Percentiles rank a stretch among this genome's conserved stretches.
These are phyloP conservation scores for Neolamprologus cancellatus DNA, from an alignment of 2,113 vertebrate species.

Conservation along the genomic window DNA sequence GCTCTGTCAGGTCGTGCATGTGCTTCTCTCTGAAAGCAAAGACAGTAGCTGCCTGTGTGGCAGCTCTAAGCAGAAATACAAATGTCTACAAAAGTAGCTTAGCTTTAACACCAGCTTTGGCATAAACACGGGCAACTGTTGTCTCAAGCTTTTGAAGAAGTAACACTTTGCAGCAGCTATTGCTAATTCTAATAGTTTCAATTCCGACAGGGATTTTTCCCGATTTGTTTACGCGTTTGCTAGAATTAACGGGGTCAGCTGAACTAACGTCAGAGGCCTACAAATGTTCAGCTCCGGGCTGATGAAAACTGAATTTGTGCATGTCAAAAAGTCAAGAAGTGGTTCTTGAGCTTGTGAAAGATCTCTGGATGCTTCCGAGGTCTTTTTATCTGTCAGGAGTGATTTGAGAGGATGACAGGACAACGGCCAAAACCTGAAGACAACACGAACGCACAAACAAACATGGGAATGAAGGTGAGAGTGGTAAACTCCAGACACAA, in stretches of 20 bases:
- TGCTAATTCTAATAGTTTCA: slow-evolving; percentile 62
- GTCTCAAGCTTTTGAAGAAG: slow-evolving; percentile 53
- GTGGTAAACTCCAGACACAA: slow-evolving; percentile 4
- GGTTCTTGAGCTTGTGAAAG: not conserved
- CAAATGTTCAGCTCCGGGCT: not conserved
- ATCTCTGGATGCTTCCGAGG: not conserved
- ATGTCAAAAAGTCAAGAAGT: not conserved
- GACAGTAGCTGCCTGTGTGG: not conserved
- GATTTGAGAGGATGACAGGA: not conserved
- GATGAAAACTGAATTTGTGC: not conserved
- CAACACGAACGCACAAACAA: not conserved
- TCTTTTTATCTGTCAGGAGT: not conserved
- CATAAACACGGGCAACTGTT: slow-evolving; percentile 48
- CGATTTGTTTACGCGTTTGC: slow-evolving; percentile 47
- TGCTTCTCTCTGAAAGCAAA: not conserved
- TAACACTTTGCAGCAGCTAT: slow-evolving; percentile 42
- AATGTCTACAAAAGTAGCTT: slow-evolving; percentile 57
- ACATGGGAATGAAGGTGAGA: slow-evolving; percentile 33
- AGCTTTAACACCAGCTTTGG: slow-evolving; percentile 50
- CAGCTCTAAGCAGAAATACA: slow-evolving; percentile 48
- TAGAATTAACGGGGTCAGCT: slow-evolving; percentile 47
- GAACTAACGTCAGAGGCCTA: slow-evolving; percentile 6
- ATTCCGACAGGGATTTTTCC: slow-evolving; percentile 62
- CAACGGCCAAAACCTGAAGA: not conserved
- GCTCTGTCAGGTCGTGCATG: not conserved